Base-by-base conservation (phyloP, 2,797 vertebrate species). In the Squalus acanthias region DNA sequence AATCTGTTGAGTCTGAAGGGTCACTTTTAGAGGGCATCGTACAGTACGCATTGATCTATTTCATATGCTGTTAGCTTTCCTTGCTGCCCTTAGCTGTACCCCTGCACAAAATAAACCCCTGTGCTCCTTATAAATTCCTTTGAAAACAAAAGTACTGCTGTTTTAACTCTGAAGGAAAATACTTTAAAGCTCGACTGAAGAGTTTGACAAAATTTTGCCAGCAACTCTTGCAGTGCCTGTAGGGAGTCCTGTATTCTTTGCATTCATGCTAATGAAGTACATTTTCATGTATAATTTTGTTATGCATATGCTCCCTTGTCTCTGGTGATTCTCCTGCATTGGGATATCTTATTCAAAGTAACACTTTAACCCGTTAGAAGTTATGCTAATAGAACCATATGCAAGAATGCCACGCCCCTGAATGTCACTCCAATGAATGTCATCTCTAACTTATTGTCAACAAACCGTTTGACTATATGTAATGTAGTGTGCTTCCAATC, bases 121-220 rank as follows among this genome's bases (percentile, higher is more conserved):
- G 29, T 33, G 94, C 94, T 95, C 70, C 46, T 95, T 95, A 95
- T 95, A 74, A 76, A 95, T 95, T 95, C 70, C 70, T 95, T 95
- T 95, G 69, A 76, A 95, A 76, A 53, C 50, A 57, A 95, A 76
- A 95, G 24, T 95, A 72, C 94, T 20, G 69, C 39, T 29, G 29
- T 95, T 95, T 72, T 50, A 95, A 76, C 94, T 95, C 94, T 95
- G 94, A 74, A 74, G 70, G 5, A 76, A 74, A 76, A n/a, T 95
- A 33, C 50, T 76, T 95, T 95, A 76, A 95, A 95, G 94, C 50
- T 33, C 29, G 0, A n/a, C 70, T 74, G 60, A 76, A 74, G 46
- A 53, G 69, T 57, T 76, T 33, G 50, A 57, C 70, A 95, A 57
- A 69, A n/a, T 76, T 72, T 95, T 76, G 70, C 94, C 94, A 95